These are phyloP conservation scores for Mustelus asterias DNA, from an alignment of 2,113 vertebrate species.

Conservation along the genomic window DNA sequence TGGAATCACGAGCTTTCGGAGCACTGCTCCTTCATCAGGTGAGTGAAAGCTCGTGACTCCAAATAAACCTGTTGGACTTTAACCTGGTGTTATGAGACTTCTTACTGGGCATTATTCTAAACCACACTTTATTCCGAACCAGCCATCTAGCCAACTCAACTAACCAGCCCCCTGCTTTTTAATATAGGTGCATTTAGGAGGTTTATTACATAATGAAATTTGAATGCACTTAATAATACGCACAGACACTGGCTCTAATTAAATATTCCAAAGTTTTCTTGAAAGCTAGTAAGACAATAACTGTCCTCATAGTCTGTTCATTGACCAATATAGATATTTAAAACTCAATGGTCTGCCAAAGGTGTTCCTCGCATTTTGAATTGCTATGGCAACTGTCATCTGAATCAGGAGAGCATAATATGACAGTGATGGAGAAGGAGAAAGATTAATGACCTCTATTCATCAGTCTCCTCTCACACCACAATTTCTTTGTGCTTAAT, in stretches of 20 bases:
- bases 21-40: too few species aligned
- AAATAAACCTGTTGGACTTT: too few species aligned
- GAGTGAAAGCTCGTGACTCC: too few species aligned
- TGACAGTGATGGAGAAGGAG: slow-evolving; percentile 44
- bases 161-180: background rate
- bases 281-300: background rate
- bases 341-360: background rate
- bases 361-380: background rate
- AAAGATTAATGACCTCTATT: slow-evolving; percentile 54
- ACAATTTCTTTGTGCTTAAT: slow-evolving; percentile 47
- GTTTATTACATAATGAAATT: background rate
- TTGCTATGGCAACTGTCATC: slow-evolving; percentile 19
- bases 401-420: slow-evolving; percentile 42
- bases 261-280: background rate
- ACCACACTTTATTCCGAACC: too few species aligned
- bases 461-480: slow-evolving; percentile 48
- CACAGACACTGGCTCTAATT: background rate
- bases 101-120: background rate
- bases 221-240: background rate
- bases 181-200: background rate
- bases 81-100: too few species aligned
- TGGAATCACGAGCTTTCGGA: too few species aligned
- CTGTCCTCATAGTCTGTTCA: background rate
- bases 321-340: background rate
- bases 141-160: background rate